A percentile compares a stretch with the other conserved stretches of the same genome.
Conservation (phyloP, 2,888 invertebrate species). For the Ryuthela nishihirai region DNA sequence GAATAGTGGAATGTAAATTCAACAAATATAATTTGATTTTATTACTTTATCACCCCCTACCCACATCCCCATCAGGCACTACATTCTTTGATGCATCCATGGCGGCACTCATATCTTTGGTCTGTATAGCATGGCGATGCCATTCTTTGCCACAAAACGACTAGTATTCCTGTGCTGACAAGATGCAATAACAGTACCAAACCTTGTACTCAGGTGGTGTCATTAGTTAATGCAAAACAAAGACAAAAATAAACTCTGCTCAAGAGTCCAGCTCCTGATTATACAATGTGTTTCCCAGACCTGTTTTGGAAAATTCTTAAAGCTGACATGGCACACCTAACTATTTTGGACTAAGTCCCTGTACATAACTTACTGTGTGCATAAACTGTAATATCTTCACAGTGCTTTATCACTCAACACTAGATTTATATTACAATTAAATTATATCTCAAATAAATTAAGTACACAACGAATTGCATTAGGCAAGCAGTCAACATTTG, state of each 20-base stretch:
- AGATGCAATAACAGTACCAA: conserved; percentile 34
- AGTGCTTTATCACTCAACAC: conserved; percentile 32
- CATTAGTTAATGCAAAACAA: conserved; percentile 30
- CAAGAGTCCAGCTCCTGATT: conserved; percentile 39
- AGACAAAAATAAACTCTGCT: conserved; percentile 20
- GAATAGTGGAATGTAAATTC: conserved; percentile 31
- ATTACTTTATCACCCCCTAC: conserved; percentile 8
- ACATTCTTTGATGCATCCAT: conserved; percentile 8
- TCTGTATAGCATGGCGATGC: conserved; percentile 28
- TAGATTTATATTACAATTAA: conserved; percentile 29
- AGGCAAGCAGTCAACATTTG: conserved; percentile 35
- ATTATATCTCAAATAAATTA: conserved; percentile 33
- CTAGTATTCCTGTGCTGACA: conserved; percentile 34
- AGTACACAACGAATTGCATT: conserved; percentile 34
- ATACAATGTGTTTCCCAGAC: conserved; percentile 14
- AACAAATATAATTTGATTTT: conserved; percentile 22
- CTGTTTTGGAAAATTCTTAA: conserved; percentile 25
- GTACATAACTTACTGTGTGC: conserved; percentile 35
- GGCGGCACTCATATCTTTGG: conserved; percentile 17
- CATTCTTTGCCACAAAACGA: conserved; percentile 34
- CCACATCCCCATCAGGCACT: conserved; percentile 11
- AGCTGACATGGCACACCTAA: conserved; percentile 28
- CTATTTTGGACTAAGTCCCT: conserved; percentile 32
- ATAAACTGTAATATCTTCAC: conserved; percentile 24
- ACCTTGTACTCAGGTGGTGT: conserved; percentile 30